A percentile compares a stretch with the other conserved stretches of the same genome.
phyloP scores from a whole-genome alignment of 2,113 vertebrate species.

The Hippolais icterina region DNA sequence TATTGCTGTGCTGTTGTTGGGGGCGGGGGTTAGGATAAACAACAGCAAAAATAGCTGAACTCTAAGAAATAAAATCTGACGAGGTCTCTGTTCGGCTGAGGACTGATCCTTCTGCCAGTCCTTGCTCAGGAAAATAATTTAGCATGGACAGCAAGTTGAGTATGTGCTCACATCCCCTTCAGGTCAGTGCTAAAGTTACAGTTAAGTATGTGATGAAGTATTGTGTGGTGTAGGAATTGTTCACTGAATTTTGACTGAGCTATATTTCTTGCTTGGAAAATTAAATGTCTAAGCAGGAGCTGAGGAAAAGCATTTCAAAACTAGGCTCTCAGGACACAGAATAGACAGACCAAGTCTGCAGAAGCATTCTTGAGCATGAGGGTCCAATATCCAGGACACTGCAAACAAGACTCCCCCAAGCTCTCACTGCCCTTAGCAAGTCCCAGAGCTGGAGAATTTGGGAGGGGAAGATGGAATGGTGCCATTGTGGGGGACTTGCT shows the following conservation, averaged over 20 bases:
- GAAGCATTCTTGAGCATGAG: not conserved
- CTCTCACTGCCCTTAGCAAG: not conserved
- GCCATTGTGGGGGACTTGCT: accelerated
- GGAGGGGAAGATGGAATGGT: not conserved
- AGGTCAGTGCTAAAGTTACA: not conserved
- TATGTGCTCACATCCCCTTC: not conserved
- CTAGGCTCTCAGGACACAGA: not conserved
- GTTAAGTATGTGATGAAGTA: not conserved
- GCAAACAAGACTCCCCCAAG: not conserved
- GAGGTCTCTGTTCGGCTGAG: not conserved
- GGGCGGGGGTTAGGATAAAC: not conserved
- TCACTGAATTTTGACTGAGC: not conserved
- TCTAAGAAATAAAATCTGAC: not conserved
- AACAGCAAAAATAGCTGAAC: not conserved
- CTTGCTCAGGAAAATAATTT: not conserved
- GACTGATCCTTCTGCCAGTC: not conserved
- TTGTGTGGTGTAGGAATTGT: not conserved
- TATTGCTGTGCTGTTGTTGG: not conserved
- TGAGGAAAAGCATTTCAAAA: not conserved
- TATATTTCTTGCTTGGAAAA: not conserved
- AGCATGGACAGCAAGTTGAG: not conserved
- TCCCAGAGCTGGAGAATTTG: not conserved
- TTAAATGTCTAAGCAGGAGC: not conserved
- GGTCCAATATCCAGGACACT: not conserved
- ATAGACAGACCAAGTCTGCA: not conserved